phyloP scores from a whole-genome alignment of 2,888 invertebrate genomes.

The Allophyes oxyacanthae region DNA sequence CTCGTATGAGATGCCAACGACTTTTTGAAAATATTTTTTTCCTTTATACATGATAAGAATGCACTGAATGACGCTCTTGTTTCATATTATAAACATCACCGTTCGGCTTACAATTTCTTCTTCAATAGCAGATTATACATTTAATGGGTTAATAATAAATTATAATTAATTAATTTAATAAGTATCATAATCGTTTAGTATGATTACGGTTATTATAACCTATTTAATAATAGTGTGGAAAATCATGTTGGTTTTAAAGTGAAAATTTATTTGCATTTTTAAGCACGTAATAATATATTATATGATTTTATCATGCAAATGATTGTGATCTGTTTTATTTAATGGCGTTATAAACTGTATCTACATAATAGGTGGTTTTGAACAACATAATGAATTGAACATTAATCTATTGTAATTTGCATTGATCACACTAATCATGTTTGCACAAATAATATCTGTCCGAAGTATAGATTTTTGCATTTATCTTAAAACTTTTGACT shows the following conservation, averaged over 20 bases:
- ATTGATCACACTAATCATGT: conserved; percentile 30
- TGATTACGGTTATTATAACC: conserved; percentile 20
- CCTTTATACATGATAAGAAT: conserved; percentile 70
- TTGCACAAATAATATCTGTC: not conserved
- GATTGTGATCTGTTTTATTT: conserved; percentile 28
- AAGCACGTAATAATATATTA: conserved; percentile 26
- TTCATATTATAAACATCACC: conserved; percentile 27
- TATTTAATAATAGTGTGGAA: conserved; percentile 23
- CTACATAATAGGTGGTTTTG: conserved; percentile 37
- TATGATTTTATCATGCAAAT: conserved; percentile 41
- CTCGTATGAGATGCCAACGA: conserved; percentile 75
- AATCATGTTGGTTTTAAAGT: conserved; percentile 30
- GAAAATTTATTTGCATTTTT: conserved; percentile 46
- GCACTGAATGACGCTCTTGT: conserved; percentile 64
- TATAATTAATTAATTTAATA: conserved; percentile 29
- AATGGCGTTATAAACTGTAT: conserved; percentile 45
- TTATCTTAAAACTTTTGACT: conserved; percentile 6
- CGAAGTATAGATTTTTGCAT: not conserved
- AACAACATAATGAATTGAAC: conserved; percentile 29
- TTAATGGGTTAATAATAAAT: conserved; percentile 44
- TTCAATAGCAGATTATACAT: conserved; percentile 15
- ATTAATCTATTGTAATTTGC: conserved; percentile 31
- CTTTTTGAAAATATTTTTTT: conserved; percentile 82
- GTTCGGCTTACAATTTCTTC: conserved; percentile 4
- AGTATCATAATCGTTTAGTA: conserved; percentile 16